A percentile compares a stretch with the other conserved stretches of the same genome.
phyloP scores from a whole-genome alignment of 2,113 vertebrate species.

The Zosterops japonicus region DNA sequence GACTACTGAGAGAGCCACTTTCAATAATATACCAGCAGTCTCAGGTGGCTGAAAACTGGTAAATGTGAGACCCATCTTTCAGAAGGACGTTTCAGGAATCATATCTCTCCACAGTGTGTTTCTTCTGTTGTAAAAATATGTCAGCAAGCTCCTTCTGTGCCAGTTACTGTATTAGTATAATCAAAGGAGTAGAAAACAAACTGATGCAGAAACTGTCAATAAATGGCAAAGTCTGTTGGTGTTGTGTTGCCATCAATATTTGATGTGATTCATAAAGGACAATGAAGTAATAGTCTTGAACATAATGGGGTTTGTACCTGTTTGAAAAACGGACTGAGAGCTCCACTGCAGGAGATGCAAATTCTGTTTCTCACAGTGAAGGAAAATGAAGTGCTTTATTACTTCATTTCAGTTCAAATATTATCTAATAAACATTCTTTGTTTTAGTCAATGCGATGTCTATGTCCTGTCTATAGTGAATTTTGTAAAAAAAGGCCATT shows the following conservation, averaged over 20 bases:
- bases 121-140: not conserved
- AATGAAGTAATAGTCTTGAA: not conserved
- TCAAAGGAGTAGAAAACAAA: not conserved
- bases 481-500: not conserved
- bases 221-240: not conserved
- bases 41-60: not conserved
- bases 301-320: not conserved
- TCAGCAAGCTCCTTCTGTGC: not conserved
- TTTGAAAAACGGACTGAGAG: not conserved
- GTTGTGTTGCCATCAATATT: not conserved
- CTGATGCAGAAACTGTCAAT: not conserved
- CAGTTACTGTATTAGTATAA: not conserved
- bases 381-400: not conserved
- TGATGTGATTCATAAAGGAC: not conserved
- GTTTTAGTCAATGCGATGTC: not conserved
- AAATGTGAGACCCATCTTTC: not conserved
- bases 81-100: not conserved
- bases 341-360: not conserved
- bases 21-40: not conserved
- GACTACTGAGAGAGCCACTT: not conserved
- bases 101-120: not conserved
- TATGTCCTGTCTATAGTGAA: not conserved
- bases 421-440: not conserved
- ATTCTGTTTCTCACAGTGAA: not conserved
- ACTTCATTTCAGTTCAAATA: not conserved